These are phyloP conservation scores for Timema cristinae DNA, from an alignment of 2,888 invertebrate species.

Conservation along the genomic window DNA sequence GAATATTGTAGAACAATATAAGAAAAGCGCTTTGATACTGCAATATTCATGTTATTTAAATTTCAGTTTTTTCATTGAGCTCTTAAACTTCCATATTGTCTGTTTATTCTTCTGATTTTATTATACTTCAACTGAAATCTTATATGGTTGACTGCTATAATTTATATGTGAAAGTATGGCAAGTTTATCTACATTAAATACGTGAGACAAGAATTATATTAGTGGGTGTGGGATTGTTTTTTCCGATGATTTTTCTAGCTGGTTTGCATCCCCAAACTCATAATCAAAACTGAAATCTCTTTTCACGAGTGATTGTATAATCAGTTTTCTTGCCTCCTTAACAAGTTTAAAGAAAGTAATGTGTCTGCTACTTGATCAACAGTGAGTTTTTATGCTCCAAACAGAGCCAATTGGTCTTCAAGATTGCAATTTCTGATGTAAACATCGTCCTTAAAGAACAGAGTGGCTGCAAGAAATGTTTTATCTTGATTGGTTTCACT, in stretches of 20 bases:
- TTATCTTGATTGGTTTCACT: neutral
- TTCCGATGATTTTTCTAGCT: neutral
- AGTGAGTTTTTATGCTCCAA: neutral
- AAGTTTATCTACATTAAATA: neutral
- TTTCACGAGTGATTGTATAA: neutral
- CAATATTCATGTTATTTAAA: neutral
- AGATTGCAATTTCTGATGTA: neutral
- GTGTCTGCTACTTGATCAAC: neutral
- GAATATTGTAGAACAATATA: constrained; percentile 4
- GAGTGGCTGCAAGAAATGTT: neutral
- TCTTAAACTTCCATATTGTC: neutral
- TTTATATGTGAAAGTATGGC: neutral
- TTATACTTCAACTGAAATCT: neutral
- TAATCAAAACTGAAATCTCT: neutral
- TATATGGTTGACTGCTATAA: neutral
- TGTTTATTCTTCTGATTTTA: no score
- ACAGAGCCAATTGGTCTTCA: neutral
- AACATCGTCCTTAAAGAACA: neutral
- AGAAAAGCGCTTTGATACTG: neutral
- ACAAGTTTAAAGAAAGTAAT: neutral
- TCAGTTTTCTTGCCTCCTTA: neutral
- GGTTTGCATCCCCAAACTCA: constrained; percentile 3
- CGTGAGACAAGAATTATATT: neutral
- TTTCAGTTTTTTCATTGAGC: neutral
- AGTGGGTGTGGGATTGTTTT: neutral